phyloP scores from a whole-genome alignment of 2,797 vertebrate genomes.

The Natrix natrix region DNA sequence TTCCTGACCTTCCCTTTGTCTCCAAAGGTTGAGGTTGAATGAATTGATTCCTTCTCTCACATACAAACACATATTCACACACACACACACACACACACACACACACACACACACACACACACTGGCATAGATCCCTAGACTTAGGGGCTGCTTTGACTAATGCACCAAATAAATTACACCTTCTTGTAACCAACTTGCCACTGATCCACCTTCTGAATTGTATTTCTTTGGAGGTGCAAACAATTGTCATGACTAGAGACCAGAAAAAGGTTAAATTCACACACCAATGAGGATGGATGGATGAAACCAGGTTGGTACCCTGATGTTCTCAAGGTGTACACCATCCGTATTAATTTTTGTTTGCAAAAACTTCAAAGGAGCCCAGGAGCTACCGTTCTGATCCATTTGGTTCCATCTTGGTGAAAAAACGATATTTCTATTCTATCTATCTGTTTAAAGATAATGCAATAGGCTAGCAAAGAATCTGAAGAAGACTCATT shows the following conservation, averaged over 20 bases:
- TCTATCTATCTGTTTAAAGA: neutral
- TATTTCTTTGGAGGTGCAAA: neutral
- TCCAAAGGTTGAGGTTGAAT: constrained; percentile 55
- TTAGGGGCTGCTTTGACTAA: neutral
- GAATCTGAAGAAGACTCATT: neutral
- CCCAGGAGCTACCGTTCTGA: too few species aligned
- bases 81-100: neutral
- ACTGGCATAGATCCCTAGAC: neutral
- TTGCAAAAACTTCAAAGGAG: neutral
- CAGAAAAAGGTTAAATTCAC: neutral
- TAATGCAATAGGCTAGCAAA: neutral
- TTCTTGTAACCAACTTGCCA: neutral
- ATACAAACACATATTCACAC: neutral
- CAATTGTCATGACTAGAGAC: too few species aligned
- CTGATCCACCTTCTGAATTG: neutral
- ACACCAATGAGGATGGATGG: neutral
- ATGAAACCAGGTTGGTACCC: neutral
- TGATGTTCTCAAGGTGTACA: neutral
- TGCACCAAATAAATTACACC: neutral
- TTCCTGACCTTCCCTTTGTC: constrained; percentile 62
- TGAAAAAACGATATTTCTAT: neutral
- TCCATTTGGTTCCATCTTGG: neutral
- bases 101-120: neutral
- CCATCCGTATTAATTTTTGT: neutral
- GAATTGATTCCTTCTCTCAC: neutral